phyloP scores from a whole-genome alignment of 2,888 invertebrate genomes.

The Agrotis segetum region DNA sequence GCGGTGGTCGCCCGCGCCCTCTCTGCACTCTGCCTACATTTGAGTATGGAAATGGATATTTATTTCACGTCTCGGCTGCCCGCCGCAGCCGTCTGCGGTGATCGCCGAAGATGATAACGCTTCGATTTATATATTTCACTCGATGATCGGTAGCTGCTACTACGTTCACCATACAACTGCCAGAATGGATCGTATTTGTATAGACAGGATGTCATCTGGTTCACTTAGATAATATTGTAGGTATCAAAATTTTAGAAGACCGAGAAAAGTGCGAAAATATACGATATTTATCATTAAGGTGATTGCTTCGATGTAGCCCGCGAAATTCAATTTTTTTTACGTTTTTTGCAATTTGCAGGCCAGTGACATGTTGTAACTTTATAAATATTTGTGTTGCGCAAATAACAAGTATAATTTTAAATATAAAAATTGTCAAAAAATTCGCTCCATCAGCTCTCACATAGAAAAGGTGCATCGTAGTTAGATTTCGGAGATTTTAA shows the following conservation, averaged over 20 bases:
- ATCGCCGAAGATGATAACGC: constrained; percentile 89
- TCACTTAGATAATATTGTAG: background rate
- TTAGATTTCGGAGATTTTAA: too few species aligned
- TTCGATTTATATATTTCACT: constrained; percentile 90
- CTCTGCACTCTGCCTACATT: constrained; percentile 77
- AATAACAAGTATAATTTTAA: too few species aligned
- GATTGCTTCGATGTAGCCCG: too few species aligned
- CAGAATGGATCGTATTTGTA: constrained; percentile 73
- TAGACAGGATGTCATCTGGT: constrained; percentile 71
- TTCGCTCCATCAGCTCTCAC: too few species aligned
- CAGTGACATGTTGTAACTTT: too few species aligned
- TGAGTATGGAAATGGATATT: constrained; percentile 90
- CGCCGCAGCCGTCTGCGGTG: constrained; percentile 83
- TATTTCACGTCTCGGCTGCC: constrained; percentile 84
- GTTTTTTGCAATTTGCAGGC: too few species aligned
- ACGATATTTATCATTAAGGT: too few species aligned
- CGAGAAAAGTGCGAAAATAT: background rate
- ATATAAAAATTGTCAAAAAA: too few species aligned
- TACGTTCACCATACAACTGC: constrained; percentile 84
- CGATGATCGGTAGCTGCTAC: constrained; percentile 88
- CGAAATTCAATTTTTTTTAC: too few species aligned
- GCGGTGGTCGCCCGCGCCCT: constrained; percentile 74
- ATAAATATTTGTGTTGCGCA: too few species aligned
- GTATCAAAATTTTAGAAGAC: background rate
- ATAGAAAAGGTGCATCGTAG: too few species aligned